Conservation (phyloP, 2,797 vertebrate genomes). For the Chrosomus eos region DNA sequence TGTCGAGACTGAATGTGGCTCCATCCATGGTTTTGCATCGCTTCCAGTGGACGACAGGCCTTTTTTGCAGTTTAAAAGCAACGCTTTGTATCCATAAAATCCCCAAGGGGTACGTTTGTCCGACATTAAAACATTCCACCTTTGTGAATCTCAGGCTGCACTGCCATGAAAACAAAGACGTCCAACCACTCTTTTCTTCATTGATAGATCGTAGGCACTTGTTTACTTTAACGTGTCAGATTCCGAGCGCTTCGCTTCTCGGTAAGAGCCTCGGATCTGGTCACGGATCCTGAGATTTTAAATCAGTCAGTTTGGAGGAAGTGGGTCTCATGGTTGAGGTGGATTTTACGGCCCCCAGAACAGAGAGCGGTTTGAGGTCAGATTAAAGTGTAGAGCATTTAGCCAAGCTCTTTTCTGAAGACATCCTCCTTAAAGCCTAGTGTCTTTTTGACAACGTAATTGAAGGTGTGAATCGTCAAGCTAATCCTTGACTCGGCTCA, state of each 20-base stretch:
- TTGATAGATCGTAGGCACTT: not conserved
- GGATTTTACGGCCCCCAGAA: not conserved
- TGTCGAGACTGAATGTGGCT: constrained; percentile 46
- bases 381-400: constrained; percentile 18
- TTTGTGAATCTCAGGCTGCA: not conserved
- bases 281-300: constrained; percentile 12
- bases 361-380: constrained; percentile 13
- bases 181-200: constrained; percentile 6
- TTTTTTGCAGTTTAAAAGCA: constrained; percentile 23
- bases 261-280: not conserved
- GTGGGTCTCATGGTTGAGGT: not conserved
- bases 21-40: not conserved
- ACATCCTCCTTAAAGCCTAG: not conserved
- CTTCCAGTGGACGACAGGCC: not conserved
- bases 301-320: constrained; percentile 10
- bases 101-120: not conserved
- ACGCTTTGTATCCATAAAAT: constrained; percentile 3
- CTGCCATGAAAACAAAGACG: constrained; percentile 13
- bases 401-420: constrained; percentile 2
- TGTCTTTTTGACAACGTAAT: not conserved
- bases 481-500: constrained; percentile 4
- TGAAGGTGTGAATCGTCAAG: constrained; percentile 16
- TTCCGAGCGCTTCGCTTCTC: not conserved
- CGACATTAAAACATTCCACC: not conserved
- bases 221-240: not conserved